A percentile compares a stretch with the other conserved stretches of the same genome.
These are phyloP conservation scores for Leucoptera coffeella DNA, from an alignment of 2,888 invertebrate genomes.

Conservation along the genomic window DNA sequence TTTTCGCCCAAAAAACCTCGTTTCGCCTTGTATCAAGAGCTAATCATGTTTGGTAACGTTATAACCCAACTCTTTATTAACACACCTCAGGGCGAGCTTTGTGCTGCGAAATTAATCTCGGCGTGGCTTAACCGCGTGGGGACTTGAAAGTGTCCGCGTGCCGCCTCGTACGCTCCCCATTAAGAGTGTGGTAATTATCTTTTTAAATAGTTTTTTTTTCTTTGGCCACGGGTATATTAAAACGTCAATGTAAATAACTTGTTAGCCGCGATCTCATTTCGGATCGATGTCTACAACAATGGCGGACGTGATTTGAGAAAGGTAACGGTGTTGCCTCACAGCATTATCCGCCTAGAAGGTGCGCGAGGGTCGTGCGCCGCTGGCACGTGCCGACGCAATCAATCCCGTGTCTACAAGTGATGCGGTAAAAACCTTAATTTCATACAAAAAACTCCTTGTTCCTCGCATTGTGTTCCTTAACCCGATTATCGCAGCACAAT, in stretches of 20 bases:
- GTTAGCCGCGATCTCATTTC: conserved; percentile 55
- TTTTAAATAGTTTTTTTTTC: conserved; percentile 45
- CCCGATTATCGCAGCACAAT: too few species aligned
- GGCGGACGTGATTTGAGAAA: conserved; percentile 54
- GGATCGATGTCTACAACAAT: conserved; percentile 53
- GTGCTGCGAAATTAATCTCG: conserved; percentile 29
- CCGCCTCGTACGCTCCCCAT: conserved; percentile 41
- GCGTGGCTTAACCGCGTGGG: too few species aligned
- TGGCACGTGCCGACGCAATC: too few species aligned
- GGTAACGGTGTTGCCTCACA: conserved; percentile 50
- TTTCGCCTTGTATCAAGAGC: neutral
- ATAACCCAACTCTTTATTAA: too few species aligned
- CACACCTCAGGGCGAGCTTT: conserved; percentile 39
- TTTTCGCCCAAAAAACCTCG: conserved; percentile 29
- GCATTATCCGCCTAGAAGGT: conserved; percentile 23
- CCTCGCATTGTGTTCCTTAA: too few species aligned
- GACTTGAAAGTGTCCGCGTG: too few species aligned
- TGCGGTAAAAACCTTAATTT: too few species aligned
- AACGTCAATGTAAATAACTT: conserved; percentile 56
- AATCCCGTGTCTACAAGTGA: too few species aligned
- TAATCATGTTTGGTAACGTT: conserved; percentile 8
- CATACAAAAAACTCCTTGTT: too few species aligned
- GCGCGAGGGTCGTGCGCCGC: conserved; percentile 18
- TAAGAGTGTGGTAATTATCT: conserved; percentile 46
- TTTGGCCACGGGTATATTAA: conserved; percentile 42